Evolutionary conservation across 2,797 vertebrate species (phyloP), one percentile per base, ranked within the genome.

Genomic region (Anabacerthia variegaticeps): DNA sequence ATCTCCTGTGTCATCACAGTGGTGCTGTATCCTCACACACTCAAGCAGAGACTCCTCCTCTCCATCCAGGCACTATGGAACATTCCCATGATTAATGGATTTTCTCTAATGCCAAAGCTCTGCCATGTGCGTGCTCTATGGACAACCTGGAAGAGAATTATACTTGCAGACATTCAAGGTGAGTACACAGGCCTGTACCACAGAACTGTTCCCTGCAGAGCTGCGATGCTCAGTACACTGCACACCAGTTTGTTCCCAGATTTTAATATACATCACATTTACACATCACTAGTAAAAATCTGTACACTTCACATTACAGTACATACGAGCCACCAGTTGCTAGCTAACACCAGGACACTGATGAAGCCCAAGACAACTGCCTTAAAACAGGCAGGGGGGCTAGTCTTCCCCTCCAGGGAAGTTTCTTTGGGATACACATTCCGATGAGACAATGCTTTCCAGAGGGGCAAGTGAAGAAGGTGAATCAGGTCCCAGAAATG

Each of bases 251-350:
- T 95, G 89, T 86, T 95, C 95, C 94, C 85, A 90, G 90, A 96
- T 73, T 98, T 98, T 98, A 98, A 98, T 98, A 89, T 97, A 95
- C 96, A 98, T 97, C 95, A 98, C 96, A 98, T 95, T 97, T 95
- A 98, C 95, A 97, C 95, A 96, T 90, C 97, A 98, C 98, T 95
- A 94, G 94, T 95, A 96, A 96, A 98, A 98, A 96, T 97, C 97
- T 98, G 98, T 98, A 98, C 97, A 98, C 94, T 98, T 98, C 98
- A 98, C 98, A 98, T 96, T 98, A 98, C 98, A 97, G 91, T 97
- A 98, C 95, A 87, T 97, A 97, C 97, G 68, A 97, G 97, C 97
- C 97, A 98, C 96, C 96, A 97, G 95, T 88, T 95, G 95, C 96
- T 98, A 98, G 97, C 97, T 98, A 98, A 97, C 96, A 97, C 89